phyloP scores from a whole-genome alignment of 2,797 vertebrate species.

The Danio tinwini region DNA sequence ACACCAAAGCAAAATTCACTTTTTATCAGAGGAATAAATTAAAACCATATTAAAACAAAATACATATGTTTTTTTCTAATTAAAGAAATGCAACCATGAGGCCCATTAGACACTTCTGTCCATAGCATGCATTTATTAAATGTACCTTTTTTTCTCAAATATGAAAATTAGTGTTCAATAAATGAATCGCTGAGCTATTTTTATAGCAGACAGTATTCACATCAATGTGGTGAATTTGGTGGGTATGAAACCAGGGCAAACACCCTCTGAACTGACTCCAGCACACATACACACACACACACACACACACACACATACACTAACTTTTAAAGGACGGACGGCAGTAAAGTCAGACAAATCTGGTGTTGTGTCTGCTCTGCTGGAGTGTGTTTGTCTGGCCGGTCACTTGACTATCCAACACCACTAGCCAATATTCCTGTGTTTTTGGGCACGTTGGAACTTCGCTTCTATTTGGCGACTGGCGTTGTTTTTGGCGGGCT shows the following conservation, averaged over 20 bases:
- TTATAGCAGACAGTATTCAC: constrained; percentile 11
- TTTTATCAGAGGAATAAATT: too few relatives aligned
- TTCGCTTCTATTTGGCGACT: constrained; percentile 31
- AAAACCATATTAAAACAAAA: too few relatives aligned
- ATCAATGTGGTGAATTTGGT: constrained; percentile 33
- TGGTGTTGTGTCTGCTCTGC: constrained; percentile 42
- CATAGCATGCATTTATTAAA: not conserved
- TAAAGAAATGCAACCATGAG: not conserved
- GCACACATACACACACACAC: not conserved
- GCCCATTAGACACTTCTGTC: not conserved
- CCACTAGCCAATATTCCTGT: constrained; percentile 40
- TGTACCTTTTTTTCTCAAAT: not conserved
- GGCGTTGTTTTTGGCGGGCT: constrained; percentile 35
- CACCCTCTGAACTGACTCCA: not conserved
- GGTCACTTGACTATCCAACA: constrained; percentile 30
- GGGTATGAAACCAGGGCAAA: constrained; percentile 16
- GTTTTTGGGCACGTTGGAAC: constrained; percentile 18
- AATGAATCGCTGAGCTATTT: constrained; percentile 8
- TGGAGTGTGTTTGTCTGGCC: constrained; percentile 27
- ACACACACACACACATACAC: not conserved
- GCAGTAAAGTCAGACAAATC: constrained; percentile 34
- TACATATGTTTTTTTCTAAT: not conserved
- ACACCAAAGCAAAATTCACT: too few relatives aligned
- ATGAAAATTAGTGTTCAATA: constrained; percentile 12
- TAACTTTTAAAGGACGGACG: constrained; percentile 15